These are phyloP conservation scores for Piscicola geometra DNA, from an alignment of 2,888 invertebrate species.

Conservation along the genomic window DNA sequence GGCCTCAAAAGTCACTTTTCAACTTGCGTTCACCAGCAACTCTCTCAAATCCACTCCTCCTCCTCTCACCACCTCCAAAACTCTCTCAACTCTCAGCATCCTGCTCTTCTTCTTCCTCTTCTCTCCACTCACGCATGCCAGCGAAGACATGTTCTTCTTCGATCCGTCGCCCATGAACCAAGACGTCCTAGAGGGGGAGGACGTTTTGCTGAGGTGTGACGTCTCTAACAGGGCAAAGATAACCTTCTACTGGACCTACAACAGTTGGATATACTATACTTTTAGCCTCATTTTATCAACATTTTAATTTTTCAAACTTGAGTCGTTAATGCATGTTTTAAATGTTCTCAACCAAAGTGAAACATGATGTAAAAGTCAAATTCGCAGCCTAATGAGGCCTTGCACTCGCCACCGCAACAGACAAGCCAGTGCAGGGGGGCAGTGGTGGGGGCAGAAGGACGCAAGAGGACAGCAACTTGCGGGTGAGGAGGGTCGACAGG, in stretches of 20 bases:
- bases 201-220: slow-evolving; percentile 49
- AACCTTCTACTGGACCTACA: slow-evolving; percentile 56
- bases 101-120: background rate
- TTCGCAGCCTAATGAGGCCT: no score
- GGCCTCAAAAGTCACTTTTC: background rate
- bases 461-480: slow-evolving; percentile 59
- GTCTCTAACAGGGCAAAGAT: slow-evolving; percentile 52
- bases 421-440: slow-evolving; percentile 53
- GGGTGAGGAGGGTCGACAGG: slow-evolving; percentile 62
- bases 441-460: slow-evolving; percentile 55
- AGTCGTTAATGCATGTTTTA: no score
- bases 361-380: no score
- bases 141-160: slow-evolving; percentile 54
- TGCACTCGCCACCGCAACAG: background rate
- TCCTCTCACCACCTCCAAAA: no score
- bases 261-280: no score
- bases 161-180: slow-evolving; percentile 52
- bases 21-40: no score
- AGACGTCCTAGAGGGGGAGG: slow-evolving; percentile 51
- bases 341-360: no score
- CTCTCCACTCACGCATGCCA: slow-evolving; percentile 1
- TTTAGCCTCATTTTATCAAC: no score
- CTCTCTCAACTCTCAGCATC: no score
- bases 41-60: no score
- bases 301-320: no score